phyloP scores from a whole-genome alignment of 2,113 vertebrate species.

The cattle (Bos taurus) region ARS-UCD2.0 NC_037343.1:39298001-39298500 shows the following conservation, averaged over 20 bases:
- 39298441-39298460: background rate
- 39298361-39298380: background rate
- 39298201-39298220: too few relatives aligned
- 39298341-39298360: background rate
- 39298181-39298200: too few relatives aligned
- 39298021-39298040: background rate
- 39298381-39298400: background rate
- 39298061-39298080: background rate
- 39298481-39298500: background rate
- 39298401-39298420: background rate
- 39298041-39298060: background rate
- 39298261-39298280: background rate
- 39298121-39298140: background rate
- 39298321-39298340: background rate
- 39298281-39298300: background rate
- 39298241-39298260: background rate
- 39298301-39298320: background rate
- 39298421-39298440: background rate
- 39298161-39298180: too few relatives aligned
- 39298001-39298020: background rate
- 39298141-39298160: too few relatives aligned
- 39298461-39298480: background rate
- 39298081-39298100: background rate
- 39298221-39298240: background rate
- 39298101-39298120: background rate